Percentiles rank a stretch among this genome's conserved stretches.
These are phyloP conservation scores for Dolichomitus sp. DNA, from an alignment of 2,888 invertebrate species.

Conservation along the genomic window DNA sequence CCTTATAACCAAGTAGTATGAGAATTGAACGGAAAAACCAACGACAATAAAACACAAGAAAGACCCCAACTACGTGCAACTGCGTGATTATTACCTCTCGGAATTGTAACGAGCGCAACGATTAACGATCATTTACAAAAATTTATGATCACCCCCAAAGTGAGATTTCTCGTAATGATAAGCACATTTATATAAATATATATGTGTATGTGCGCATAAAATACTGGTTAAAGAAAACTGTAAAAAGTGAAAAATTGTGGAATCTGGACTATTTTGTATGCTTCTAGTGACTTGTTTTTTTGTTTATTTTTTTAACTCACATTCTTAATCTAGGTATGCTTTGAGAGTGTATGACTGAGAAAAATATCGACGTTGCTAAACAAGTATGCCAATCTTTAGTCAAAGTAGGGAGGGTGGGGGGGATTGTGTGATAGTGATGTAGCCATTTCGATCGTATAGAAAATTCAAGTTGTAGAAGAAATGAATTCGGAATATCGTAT, in stretches of 20 bases:
- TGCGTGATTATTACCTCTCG: slow-evolving; percentile 57
- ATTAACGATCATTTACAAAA: slow-evolving; percentile 54
- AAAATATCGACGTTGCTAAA: too few species aligned
- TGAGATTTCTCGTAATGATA: slow-evolving; percentile 33
- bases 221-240: neutral
- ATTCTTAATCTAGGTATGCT: too few species aligned
- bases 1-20: neutral
- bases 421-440: neutral
- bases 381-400: too few species aligned
- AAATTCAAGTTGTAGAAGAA: neutral
- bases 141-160: slow-evolving; percentile 43
- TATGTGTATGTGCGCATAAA: neutral
- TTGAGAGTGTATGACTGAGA: too few species aligned
- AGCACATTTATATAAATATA: neutral
- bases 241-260: neutral
- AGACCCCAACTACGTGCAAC: slow-evolving; percentile 41
- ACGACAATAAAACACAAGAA: slow-evolving; percentile 53
- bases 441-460: neutral
- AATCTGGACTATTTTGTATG: neutral
- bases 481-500: neutral
- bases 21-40: slow-evolving; percentile 47
- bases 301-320: too few species aligned
- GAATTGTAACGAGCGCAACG: slow-evolving; percentile 50
- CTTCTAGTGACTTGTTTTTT: neutral
- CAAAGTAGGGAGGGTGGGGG: too few species aligned